A percentile compares a stretch with the other conserved stretches of the same genome.
These are phyloP conservation scores for Ormyrus labotus DNA, from an alignment of 2,888 invertebrate genomes.

Conservation along the genomic window DNA sequence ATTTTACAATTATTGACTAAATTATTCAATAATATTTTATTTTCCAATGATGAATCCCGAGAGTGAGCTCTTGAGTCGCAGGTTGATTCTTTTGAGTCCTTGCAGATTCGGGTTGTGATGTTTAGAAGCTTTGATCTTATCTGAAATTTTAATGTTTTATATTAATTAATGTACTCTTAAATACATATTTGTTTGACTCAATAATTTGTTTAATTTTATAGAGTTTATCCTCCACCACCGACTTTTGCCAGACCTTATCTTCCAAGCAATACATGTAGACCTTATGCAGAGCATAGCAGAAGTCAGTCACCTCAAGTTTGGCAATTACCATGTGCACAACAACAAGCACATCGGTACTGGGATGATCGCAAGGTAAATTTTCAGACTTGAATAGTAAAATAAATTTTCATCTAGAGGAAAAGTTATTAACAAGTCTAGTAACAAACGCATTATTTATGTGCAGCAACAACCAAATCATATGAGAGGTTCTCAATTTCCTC, in stretches of 20 bases:
- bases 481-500: conserved; percentile 58
- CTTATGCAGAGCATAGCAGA: conserved; percentile 67
- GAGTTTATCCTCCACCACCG: conserved; percentile 56
- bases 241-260: conserved; percentile 67
- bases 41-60: conserved; percentile 68
- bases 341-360: conserved; percentile 52
- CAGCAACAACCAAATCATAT: conserved; percentile 9
- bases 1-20: not conserved
- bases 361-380: conserved; percentile 57
- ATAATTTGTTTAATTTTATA: conserved; percentile 9
- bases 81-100: conserved; percentile 67
- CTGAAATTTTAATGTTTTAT: conserved; percentile 61
- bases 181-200: not conserved
- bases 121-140: conserved; percentile 71
- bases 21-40: conserved; percentile 16
- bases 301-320: conserved; percentile 66
- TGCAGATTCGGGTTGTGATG: conserved; percentile 68
- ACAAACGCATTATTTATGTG: too few relatives aligned
- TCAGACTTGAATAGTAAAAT: not conserved
- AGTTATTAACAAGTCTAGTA: too few relatives aligned
- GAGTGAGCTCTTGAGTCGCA: conserved; percentile 70
- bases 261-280: conserved; percentile 66
- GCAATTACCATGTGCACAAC: conserved; percentile 54
- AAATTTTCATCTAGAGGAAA: too few relatives aligned
- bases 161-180: not conserved